A percentile compares a stretch with the other conserved stretches of the same genome.
Conservation (phyloP, 2,888 invertebrate species). For the Yponomeuta sedellus region DNA sequence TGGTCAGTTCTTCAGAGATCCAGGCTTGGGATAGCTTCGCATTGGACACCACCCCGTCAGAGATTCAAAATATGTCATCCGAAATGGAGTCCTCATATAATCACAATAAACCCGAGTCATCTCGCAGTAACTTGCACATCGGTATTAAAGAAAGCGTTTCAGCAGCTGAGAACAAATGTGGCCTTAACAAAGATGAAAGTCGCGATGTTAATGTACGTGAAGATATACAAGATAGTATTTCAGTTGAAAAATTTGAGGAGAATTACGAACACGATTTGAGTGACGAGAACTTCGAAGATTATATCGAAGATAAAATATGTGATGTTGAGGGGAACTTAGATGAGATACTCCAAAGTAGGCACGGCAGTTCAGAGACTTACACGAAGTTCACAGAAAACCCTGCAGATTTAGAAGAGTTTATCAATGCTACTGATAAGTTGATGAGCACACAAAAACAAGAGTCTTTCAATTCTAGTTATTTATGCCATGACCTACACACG, state of each 20-base stretch:
- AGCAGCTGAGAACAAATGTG: no score
- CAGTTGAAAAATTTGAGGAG: constrained; percentile 42
- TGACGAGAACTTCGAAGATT: constrained; percentile 42
- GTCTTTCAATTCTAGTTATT: constrained; percentile 31
- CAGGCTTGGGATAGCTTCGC: constrained; percentile 20
- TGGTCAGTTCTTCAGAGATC: constrained; percentile 43
- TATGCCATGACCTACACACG: constrained; percentile 48
- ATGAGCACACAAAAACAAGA: constrained; percentile 30
- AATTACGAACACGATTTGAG: constrained; percentile 48
- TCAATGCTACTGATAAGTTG: constrained; percentile 60
- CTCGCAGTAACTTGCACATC: not conserved
- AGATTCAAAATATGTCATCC: constrained; percentile 1
- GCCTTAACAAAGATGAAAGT: constrained; percentile 26
- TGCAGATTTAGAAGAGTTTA: constrained; percentile 61
- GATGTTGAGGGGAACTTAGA: constrained; percentile 30
- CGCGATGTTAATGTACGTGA: constrained; percentile 31
- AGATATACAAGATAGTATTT: constrained; percentile 25
- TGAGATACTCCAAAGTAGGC: constrained; percentile 27
- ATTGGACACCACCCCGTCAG: not conserved
- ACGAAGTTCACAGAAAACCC: constrained; percentile 65
- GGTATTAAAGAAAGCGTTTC: not conserved
- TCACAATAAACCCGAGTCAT: not conserved
- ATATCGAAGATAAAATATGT: constrained; percentile 35
- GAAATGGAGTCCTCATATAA: constrained; percentile 2
- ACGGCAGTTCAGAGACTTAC: constrained; percentile 66